Conservation (phyloP, 2,888 invertebrate species). For the Cheiracanthium punctorium region DNA sequence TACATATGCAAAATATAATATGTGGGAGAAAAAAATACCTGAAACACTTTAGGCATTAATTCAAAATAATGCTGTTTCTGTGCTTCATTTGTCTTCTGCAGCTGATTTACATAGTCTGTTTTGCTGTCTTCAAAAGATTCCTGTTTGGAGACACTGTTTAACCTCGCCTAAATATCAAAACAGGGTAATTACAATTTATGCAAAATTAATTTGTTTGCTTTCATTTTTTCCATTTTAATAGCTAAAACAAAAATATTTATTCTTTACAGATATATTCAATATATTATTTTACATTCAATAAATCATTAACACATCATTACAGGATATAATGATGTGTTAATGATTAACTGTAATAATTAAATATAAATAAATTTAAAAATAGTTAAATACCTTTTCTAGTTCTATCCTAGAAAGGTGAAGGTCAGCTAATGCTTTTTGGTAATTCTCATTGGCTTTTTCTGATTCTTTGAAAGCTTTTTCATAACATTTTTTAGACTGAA, state of each 20-base stretch:
- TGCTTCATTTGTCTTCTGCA: constrained; percentile 94
- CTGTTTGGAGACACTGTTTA: constrained; percentile 89
- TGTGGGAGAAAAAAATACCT: constrained; percentile 73
- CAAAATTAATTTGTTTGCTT: no score
- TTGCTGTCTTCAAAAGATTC: constrained; percentile 97
- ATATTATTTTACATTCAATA: neutral
- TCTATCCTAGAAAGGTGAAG: constrained; percentile 94
- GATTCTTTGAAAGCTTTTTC: constrained; percentile 96
- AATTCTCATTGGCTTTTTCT: constrained; percentile 94
- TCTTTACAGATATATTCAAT: no score
- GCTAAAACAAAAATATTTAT: no score
- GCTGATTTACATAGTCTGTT: constrained; percentile 96
- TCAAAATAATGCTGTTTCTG: constrained; percentile 79
- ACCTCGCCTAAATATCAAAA: constrained; percentile 84
- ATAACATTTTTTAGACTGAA: constrained; percentile 90
- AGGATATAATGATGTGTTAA: neutral
- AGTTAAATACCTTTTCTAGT: constrained; percentile 84
- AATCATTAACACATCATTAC: no score
- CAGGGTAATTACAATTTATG: no score
- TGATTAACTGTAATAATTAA: neutral
- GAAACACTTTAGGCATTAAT: constrained; percentile 77
- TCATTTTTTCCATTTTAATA: no score
- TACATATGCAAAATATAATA: neutral
- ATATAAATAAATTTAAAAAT: neutral
- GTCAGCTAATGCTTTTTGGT: constrained; percentile 97